phyloP scores from a whole-genome alignment of 2,888 invertebrate species.

The Coelopa pilipes region DNA sequence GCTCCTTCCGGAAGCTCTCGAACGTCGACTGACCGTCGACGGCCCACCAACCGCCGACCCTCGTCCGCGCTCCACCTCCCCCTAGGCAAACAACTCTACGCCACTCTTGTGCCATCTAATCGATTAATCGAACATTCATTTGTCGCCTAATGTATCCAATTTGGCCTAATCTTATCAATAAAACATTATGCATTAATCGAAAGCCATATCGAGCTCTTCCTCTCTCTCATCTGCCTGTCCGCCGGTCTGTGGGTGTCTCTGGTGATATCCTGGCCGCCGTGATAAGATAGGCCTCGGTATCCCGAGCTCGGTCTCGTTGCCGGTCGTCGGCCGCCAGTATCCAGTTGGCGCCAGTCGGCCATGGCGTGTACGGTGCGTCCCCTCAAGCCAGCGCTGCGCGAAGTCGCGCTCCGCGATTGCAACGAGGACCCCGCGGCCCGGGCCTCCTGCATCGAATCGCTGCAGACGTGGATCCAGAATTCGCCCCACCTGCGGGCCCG shows the following conservation, averaged over 20 bases:
- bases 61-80: too few relatives aligned
- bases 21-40: slow-evolving; percentile 7
- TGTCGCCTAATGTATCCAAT: too few relatives aligned
- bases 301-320: not conserved
- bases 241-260: not conserved
- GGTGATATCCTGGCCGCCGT: not conserved
- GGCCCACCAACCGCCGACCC: not conserved
- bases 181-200: too few relatives aligned
- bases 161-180: too few relatives aligned
- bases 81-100: too few relatives aligned
- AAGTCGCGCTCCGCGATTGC: slow-evolving; percentile 51
- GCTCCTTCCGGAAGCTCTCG: slow-evolving; percentile 53
- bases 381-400: slow-evolving; percentile 42
- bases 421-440: slow-evolving; percentile 51
- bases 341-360: slow-evolving; percentile 3
- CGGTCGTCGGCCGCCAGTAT: not conserved
- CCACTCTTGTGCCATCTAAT: too few relatives aligned
- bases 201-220: too few relatives aligned
- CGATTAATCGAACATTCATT: too few relatives aligned
- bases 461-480: slow-evolving; percentile 54
- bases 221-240: too few relatives aligned
- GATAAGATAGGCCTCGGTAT: too few relatives aligned
- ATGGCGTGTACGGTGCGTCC: slow-evolving; percentile 20
- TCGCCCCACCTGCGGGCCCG: slow-evolving; percentile 53
- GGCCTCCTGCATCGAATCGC: slow-evolving; percentile 40